Conservation (phyloP, 2,797 vertebrate genomes). For the Sebastes trivittatus region DNA sequence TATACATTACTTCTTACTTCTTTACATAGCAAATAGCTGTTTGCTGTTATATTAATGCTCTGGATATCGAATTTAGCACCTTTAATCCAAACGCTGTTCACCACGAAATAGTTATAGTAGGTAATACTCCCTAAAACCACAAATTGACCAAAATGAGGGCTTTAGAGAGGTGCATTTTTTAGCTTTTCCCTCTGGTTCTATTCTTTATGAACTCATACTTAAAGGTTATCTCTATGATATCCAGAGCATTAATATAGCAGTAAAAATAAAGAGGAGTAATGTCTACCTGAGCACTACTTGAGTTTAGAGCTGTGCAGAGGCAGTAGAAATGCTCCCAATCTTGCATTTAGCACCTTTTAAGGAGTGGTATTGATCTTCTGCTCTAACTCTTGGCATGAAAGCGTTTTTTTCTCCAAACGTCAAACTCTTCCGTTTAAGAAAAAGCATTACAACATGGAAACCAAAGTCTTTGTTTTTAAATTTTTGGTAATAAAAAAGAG, state of each 20-base stretch:
- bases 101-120: background rate
- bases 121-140: background rate
- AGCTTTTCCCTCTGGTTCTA: no score
- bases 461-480: conserved; percentile 35
- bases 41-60: background rate
- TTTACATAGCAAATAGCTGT: background rate
- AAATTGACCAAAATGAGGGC: background rate
- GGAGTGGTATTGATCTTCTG: background rate
- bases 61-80: background rate
- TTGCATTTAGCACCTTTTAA: background rate
- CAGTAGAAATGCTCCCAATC: background rate
- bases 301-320: background rate
- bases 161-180: background rate
- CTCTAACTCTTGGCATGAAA: background rate
- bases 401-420: background rate
- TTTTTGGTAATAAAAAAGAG: conserved; percentile 62
- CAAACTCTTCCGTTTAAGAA: background rate
- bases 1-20: background rate
- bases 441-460: background rate
- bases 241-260: no score
- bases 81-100: background rate
- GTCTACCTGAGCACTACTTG: no score
- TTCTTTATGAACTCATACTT: background rate
- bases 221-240: rapidly evolving
- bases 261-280: no score